Conservation (phyloP, 2,888 invertebrate species). For the Parelbella ahira region DNA sequence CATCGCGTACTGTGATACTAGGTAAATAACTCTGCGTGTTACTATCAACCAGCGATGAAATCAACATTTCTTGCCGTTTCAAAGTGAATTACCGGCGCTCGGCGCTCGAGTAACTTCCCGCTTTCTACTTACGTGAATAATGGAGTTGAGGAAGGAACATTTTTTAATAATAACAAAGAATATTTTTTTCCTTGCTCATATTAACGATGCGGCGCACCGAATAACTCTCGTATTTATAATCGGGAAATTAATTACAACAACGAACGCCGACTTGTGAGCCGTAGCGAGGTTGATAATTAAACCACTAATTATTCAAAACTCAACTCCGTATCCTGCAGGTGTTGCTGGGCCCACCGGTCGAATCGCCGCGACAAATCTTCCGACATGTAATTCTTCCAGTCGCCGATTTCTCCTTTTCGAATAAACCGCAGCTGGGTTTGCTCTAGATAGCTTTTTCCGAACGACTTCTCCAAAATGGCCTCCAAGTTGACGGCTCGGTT, state of each 20-base stretch:
- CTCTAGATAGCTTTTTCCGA: slow-evolving; percentile 64
- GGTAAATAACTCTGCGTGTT: too few relatives aligned
- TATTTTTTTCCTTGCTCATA: too few relatives aligned
- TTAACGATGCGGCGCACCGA: too few relatives aligned
- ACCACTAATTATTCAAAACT: slow-evolving; percentile 74
- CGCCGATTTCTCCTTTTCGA: slow-evolving; percentile 89
- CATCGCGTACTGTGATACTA: too few relatives aligned
- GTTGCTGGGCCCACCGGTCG: slow-evolving; percentile 84
- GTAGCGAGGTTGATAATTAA: too few relatives aligned
- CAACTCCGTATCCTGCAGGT: slow-evolving; percentile 82
- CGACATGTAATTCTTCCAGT: slow-evolving; percentile 89
- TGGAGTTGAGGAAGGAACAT: neutral
- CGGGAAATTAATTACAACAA: too few relatives aligned
- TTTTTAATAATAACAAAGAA: too few relatives aligned
- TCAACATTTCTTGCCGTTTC: neutral
- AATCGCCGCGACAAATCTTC: slow-evolving; percentile 85
- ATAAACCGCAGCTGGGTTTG: slow-evolving; percentile 83
- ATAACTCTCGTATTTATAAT: too few relatives aligned
- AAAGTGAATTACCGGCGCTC: slow-evolving; percentile 1
- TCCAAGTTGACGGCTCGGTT: slow-evolving; percentile 90
- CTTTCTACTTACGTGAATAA: slow-evolving; percentile 10
- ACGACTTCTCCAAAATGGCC: slow-evolving; percentile 79
- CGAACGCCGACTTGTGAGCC: too few relatives aligned
- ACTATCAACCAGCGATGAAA: too few relatives aligned
- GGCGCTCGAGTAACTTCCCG: slow-evolving; percentile 5